A percentile compares a stretch with the other conserved stretches of the same genome.
These are phyloP conservation scores for Heliconius hewitsoni DNA, from an alignment of 1,140 invertebrate species.

Conservation along the genomic window DNA sequence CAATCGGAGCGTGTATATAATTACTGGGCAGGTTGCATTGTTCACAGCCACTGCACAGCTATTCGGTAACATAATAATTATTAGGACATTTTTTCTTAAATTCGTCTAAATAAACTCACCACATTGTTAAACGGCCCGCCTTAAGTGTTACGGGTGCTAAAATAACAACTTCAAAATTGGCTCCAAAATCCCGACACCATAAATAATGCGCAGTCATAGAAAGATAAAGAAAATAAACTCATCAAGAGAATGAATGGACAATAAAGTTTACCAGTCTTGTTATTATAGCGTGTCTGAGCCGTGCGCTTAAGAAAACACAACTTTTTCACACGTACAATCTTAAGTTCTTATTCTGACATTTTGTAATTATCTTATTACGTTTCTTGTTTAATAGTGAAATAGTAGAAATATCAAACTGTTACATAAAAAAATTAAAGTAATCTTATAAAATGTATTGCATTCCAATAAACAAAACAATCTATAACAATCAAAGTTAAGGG, in stretches of 20 bases:
- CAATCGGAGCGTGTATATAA: constrained; percentile 72
- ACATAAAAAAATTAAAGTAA: not conserved
- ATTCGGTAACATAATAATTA: constrained; percentile 73
- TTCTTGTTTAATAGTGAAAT: not conserved
- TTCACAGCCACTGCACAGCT: constrained; percentile 70
- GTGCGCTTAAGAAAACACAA: constrained; percentile 69
- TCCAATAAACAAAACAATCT: not conserved
- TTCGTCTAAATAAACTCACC: constrained; percentile 69
- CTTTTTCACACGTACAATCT: constrained; percentile 67
- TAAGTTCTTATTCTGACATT: constrained; percentile 74
- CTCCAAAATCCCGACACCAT: constrained; percentile 46
- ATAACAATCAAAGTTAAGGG: not conserved
- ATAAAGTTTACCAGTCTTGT: constrained; percentile 68
- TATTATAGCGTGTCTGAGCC: constrained; percentile 58
- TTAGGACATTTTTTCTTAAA: constrained; percentile 45
- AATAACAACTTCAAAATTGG: constrained; percentile 58
- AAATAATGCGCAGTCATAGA: constrained; percentile 73
- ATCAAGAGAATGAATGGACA: constrained; percentile 72
- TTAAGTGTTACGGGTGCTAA: constrained; percentile 52
- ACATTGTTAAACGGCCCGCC: constrained; percentile 52
- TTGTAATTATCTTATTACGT: constrained; percentile 22
- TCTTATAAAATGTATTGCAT: not conserved
- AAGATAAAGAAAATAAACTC: constrained; percentile 75
- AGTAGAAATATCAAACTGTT: not conserved
- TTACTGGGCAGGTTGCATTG: constrained; percentile 65